Base-by-base conservation (phyloP, 1,140 invertebrate species). In the Bombus sibiricus region DNA sequence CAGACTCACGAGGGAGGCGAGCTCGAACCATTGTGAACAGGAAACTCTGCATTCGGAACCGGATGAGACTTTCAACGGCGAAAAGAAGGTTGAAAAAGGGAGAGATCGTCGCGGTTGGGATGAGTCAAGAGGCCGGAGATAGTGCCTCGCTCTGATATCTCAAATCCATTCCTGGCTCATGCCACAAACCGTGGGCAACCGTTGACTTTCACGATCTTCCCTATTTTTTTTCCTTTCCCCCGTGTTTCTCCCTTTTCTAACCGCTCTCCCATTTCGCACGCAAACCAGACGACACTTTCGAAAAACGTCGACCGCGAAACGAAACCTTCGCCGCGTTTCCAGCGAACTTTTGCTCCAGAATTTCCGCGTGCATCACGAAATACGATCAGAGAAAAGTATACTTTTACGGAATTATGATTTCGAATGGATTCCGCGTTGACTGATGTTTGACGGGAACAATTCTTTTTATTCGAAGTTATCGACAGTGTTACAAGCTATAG, bases 31-130 rank as follows among this genome's bases (percentile, higher is more conserved):
- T 82, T 74, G 86, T 89, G 81, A 91, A 88, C 81, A 85, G 90
- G 90, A 91, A 90, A 83, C 88, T 92, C 78, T 79, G 85, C 88
- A 89, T 92, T 92, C 89, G 85, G 72, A 82, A 86, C 86, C 86
- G 86, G 88, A 89, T 88, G 84, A 83, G 89, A 91, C 89, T 91
- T 89, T 89, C 85, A 71, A 80, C 82, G 47, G 47, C 79, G 73
- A 87, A 91, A 80, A 69, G 84, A 81, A 76, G 37, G 73, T 39
- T 64, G 74, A 84, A 69, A 75, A 69, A 59, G 62, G 32, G 77
- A 68, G 47, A 78, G 57, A 64, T 28, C 37, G 13, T 53, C 5
- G 22, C 22, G 15, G 32, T 18, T 15, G 34, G 85, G 37, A 66
- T 41, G 79, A 89, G 74, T 85, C 62, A 66, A 78, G 74, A 81